Evolutionary conservation across 2,113 vertebrate genomes (phyloP).

Genomic region (Psilopsiagon aurifrons): DNA sequence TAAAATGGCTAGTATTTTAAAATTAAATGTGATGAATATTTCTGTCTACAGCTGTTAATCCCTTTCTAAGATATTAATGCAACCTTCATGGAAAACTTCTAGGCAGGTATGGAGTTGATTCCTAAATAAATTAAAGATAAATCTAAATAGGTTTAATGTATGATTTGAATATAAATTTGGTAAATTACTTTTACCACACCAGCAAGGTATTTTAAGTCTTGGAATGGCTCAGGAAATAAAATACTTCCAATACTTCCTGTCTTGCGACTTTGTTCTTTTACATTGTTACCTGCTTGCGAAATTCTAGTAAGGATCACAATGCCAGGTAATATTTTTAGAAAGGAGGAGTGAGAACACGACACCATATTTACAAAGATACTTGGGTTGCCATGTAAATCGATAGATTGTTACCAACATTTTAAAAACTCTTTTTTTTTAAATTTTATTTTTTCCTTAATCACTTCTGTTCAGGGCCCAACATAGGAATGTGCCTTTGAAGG

Average conservation of each 20-base stretch:
- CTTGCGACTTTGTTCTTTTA: background rate
- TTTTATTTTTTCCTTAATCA: background rate
- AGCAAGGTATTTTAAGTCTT: background rate
- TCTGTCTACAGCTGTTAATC: slow-evolving; percentile 62
- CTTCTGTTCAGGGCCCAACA: background rate
- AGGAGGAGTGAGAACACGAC: rapidly evolving
- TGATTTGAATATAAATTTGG: slow-evolving; percentile 9
- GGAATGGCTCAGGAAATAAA: background rate
- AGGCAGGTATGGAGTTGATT: slow-evolving; percentile 23
- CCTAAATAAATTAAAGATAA: slow-evolving; percentile 53
- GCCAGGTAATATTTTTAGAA: background rate
- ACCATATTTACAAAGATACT: background rate
- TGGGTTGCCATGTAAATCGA: background rate
- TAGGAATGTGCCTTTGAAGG: background rate
- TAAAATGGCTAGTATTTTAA: slow-evolving; percentile 34
- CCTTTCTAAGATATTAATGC: slow-evolving; percentile 59
- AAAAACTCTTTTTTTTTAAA: background rate
- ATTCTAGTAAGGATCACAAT: background rate
- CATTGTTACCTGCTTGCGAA: background rate
- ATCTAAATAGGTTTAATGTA: slow-evolving; percentile 36
- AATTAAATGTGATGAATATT: slow-evolving; percentile 54
- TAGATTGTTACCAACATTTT: background rate
- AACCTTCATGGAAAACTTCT: slow-evolving; percentile 34
- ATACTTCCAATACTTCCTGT: background rate
- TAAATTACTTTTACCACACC: background rate